phyloP scores from a whole-genome alignment of 2,113 vertebrate genomes.

The Cacatua alba region DNA sequence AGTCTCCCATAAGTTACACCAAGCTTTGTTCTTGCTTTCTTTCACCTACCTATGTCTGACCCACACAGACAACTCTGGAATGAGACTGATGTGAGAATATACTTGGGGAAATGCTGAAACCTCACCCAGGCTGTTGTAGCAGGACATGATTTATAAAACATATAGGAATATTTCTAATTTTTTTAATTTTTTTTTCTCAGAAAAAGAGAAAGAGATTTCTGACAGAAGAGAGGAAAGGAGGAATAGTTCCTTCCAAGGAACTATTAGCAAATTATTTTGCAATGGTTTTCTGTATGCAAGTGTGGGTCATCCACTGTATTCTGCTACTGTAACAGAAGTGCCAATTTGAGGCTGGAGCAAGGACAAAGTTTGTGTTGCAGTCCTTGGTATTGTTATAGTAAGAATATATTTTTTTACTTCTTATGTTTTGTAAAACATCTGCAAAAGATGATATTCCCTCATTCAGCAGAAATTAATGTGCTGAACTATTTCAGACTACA shows the following conservation, averaged over 20 bases:
- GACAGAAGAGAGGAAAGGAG: background rate
- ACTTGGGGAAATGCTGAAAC: background rate
- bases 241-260: background rate
- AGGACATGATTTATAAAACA: background rate
- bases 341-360: background rate
- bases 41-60: background rate
- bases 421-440: background rate
- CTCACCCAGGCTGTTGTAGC: background rate
- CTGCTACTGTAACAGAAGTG: background rate
- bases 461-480: background rate
- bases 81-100: background rate
- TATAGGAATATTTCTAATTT: background rate
- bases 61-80: background rate
- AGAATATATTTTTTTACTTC: background rate
- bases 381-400: background rate
- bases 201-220: background rate
- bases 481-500: background rate
- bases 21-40: background rate
- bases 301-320: background rate
- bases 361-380: background rate
- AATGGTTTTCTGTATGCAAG: background rate
- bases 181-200: background rate
- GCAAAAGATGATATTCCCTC: background rate
- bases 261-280: background rate
- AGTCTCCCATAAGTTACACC: background rate